Conservation (phyloP, 2,888 invertebrate species). For the Drosophila pseudotakahashii region DNA sequence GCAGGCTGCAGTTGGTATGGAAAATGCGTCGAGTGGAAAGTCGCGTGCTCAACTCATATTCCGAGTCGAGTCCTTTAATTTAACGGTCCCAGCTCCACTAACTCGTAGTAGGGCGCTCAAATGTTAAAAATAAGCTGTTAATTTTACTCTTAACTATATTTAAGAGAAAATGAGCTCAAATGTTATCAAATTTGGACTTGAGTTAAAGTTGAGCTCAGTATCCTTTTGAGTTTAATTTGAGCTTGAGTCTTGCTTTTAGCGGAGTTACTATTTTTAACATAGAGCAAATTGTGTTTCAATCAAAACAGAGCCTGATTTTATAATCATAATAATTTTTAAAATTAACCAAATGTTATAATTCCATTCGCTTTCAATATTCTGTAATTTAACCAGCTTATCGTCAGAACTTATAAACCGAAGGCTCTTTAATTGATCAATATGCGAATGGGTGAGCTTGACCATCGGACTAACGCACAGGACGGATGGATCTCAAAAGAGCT, state of each 20-base stretch:
- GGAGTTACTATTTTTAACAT: background rate
- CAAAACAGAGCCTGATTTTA: too few relatives aligned
- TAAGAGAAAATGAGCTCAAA: constrained; percentile 19
- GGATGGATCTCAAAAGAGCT: constrained; percentile 21
- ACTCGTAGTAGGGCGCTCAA: constrained; percentile 3
- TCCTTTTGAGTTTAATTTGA: background rate
- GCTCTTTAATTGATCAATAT: constrained; percentile 33
- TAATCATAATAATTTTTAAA: too few relatives aligned
- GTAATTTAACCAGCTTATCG: constrained; percentile 1
- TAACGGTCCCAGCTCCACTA: background rate
- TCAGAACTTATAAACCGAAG: constrained; percentile 8
- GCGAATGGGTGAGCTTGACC: constrained; percentile 1
- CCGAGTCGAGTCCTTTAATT: background rate
- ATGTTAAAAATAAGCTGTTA: background rate
- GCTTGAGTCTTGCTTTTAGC: background rate
- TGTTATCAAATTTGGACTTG: background rate
- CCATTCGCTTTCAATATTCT: too few relatives aligned
- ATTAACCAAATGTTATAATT: too few relatives aligned
- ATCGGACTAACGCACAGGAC: constrained; percentile 22
- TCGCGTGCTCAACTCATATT: background rate
- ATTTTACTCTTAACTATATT: background rate
- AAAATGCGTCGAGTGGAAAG: constrained; percentile 15
- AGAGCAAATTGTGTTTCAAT: background rate
- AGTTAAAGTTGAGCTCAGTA: background rate
- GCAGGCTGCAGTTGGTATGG: constrained; percentile 41